These are phyloP conservation scores for Eleginops maclovinus DNA, from an alignment of 2,113 vertebrate genomes.

Conservation along the genomic window DNA sequence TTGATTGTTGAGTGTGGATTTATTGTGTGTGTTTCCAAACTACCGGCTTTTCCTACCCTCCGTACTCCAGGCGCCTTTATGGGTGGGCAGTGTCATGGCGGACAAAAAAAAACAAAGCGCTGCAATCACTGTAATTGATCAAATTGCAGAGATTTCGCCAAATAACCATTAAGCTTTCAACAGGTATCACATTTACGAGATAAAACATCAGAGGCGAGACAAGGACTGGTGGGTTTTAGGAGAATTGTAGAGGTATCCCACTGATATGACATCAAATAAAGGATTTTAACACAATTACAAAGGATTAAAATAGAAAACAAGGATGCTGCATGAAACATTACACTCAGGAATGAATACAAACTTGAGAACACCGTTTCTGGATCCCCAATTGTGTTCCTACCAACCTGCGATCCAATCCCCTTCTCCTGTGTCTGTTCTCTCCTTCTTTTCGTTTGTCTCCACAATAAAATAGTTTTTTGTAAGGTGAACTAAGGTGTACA, in stretches of 20 bases:
- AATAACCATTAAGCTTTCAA: slow-evolving; percentile 26
- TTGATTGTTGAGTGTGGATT: slow-evolving; percentile 49
- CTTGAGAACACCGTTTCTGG: slow-evolving; percentile 3
- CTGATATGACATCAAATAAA: slow-evolving; percentile 20
- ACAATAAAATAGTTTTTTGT: slow-evolving; percentile 7
- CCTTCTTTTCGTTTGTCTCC: slow-evolving; percentile 26
- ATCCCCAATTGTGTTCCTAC: slow-evolving; percentile 9
- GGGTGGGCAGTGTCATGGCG: background rate
- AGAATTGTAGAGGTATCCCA: slow-evolving; percentile 13
- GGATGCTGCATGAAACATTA: too few relatives aligned
- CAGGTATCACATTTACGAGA: background rate
- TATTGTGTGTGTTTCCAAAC: slow-evolving; percentile 18
- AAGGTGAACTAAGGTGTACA: slow-evolving; percentile 23
- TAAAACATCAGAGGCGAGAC: slow-evolving; percentile 13
- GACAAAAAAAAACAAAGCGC: slow-evolving; percentile 39
- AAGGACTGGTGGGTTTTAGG: background rate
- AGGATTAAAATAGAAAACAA: slow-evolving; percentile 28
- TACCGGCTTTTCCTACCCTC: slow-evolving; percentile 7
- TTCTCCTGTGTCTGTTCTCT: slow-evolving; percentile 17
- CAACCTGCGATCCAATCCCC: slow-evolving; percentile 33
- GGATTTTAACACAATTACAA: slow-evolving; percentile 24
- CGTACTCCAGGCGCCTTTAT: background rate
- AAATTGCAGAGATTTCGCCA: background rate
- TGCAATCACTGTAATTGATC: slow-evolving; percentile 42
- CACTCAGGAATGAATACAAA: slow-evolving; percentile 39